Conservation (phyloP, 2,113 vertebrate species). For the Eira barbara region DNA sequence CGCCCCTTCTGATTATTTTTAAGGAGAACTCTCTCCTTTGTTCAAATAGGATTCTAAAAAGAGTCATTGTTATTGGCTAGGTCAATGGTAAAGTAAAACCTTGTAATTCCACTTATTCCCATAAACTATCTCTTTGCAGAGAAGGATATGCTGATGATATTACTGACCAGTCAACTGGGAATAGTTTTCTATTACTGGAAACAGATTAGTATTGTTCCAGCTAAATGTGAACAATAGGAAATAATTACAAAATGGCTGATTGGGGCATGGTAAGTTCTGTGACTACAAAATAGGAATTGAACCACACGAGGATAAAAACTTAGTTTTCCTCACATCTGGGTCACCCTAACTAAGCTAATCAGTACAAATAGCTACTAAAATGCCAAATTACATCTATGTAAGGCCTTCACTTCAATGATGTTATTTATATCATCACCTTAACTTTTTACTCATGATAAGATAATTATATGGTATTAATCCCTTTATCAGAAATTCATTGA, state of each 20-base stretch:
- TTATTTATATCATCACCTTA: background rate
- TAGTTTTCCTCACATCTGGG: background rate
- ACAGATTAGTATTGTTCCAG: slow-evolving; percentile 8
- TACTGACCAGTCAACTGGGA: background rate
- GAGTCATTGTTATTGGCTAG: background rate
- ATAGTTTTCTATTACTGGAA: background rate
- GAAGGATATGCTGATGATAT: background rate
- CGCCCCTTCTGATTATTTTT: background rate
- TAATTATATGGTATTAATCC: background rate
- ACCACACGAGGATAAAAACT: background rate
- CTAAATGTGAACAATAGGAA: slow-evolving; percentile 32
- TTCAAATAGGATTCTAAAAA: slow-evolving; percentile 8
- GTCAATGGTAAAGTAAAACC: background rate
- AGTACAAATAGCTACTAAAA: background rate
- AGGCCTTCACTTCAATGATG: background rate
- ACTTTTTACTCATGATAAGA: background rate
- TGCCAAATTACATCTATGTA: background rate
- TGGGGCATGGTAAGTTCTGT: background rate
- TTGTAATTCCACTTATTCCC: background rate
- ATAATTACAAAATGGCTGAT: slow-evolving; percentile 20
- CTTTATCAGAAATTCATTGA: background rate
- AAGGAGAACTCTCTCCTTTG: background rate
- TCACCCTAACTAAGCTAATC: background rate
- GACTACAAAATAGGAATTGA: background rate
- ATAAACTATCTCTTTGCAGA: background rate